Conservation (phyloP, 2,113 vertebrate species). For the Protobothrops flavoviridis region DNA sequence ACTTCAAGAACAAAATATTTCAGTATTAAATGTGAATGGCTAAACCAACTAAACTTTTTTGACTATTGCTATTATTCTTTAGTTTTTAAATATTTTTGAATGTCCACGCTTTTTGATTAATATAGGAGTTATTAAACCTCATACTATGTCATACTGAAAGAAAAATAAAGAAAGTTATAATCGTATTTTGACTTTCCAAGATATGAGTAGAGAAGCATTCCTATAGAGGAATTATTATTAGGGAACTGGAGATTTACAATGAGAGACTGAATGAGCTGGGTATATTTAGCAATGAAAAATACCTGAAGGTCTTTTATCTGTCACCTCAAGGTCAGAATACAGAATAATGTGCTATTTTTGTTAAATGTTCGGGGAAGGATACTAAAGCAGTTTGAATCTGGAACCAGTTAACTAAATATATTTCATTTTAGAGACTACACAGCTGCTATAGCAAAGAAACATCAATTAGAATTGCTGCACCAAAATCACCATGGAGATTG, state of each 20-base stretch:
- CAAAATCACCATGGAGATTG: background rate
- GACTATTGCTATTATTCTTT: background rate
- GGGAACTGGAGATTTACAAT: background rate
- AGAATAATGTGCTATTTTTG: background rate
- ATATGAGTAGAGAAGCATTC: background rate
- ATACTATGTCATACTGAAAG: background rate
- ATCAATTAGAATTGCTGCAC: background rate
- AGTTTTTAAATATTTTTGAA: background rate
- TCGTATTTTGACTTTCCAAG: background rate
- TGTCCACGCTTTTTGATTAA: background rate
- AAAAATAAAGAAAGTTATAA: background rate
- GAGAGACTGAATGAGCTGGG: background rate
- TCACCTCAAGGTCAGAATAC: background rate
- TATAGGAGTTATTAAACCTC: background rate
- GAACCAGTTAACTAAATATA: background rate
- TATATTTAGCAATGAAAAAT: background rate
- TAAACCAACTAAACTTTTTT: background rate
- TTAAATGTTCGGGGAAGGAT: background rate
- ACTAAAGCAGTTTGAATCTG: background rate
- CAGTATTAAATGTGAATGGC: background rate
- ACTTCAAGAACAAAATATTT: background rate
- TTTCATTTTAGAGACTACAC: background rate
- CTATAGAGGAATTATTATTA: background rate
- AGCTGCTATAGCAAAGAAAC: background rate
- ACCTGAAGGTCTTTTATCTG: background rate